Evolutionary conservation across 2,113 vertebrate genomes (phyloP).

Genomic region (Phasianus colchicus): DNA sequence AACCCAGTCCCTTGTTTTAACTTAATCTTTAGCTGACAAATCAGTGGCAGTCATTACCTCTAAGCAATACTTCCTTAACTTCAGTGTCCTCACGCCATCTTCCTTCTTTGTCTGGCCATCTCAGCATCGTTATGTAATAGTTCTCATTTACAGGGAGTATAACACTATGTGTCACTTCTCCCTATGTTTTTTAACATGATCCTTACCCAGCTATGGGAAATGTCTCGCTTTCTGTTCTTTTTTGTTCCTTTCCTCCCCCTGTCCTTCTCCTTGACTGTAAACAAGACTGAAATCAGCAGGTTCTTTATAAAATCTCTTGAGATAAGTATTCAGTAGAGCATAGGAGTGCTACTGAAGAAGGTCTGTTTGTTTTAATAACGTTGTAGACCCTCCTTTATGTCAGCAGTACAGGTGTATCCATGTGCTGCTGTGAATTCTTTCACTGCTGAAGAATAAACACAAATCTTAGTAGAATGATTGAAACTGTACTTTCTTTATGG

Average conservation of each 20-base stretch:
- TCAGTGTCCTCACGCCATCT: background rate
- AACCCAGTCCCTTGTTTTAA: background rate
- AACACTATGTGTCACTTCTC: background rate
- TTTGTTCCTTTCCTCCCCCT: background rate
- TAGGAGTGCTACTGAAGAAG: background rate
- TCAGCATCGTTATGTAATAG: background rate
- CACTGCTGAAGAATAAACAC: background rate
- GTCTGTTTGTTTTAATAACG: background rate
- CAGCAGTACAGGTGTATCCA: background rate
- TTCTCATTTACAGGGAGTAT: background rate
- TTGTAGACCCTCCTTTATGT: background rate
- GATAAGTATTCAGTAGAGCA: background rate
- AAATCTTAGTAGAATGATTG: background rate
- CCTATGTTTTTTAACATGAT: background rate
- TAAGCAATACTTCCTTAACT: background rate
- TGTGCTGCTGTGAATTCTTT: background rate
- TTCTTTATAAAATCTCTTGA: background rate
- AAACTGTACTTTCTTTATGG: background rate
- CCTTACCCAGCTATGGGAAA: background rate
- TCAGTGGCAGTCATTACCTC: background rate
- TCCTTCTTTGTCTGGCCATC: conserved; percentile 8
- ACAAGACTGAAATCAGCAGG: background rate
- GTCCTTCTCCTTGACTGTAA: background rate
- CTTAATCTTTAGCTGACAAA: background rate
- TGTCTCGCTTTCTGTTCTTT: background rate